phyloP scores from a whole-genome alignment of 92 coral and sea anemone species.

The Pocillopora grandis region DNA sequence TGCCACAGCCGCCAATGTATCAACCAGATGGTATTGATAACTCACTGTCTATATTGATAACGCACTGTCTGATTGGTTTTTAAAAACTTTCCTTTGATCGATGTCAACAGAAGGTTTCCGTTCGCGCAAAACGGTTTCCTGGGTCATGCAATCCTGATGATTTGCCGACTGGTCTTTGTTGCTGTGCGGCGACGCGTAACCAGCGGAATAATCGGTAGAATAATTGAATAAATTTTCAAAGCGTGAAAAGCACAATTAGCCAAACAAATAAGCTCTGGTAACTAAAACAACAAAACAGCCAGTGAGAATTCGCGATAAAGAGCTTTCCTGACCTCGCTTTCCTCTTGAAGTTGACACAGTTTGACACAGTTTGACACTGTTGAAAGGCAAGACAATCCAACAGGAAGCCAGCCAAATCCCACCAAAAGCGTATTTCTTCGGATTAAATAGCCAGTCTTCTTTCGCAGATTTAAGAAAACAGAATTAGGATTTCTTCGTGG shows the following conservation, averaged over 20 bases:
- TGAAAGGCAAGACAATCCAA: constrained; percentile 25
- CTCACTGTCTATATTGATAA: constrained; percentile 1
- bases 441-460: background rate
- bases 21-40: constrained; percentile 10
- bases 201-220: background rate
- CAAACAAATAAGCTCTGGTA: background rate
- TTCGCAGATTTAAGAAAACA: background rate
- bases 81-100: background rate
- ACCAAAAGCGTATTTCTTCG: background rate
- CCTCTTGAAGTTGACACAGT: constrained; percentile 5
- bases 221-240: background rate
- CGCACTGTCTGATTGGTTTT: constrained; percentile 6
- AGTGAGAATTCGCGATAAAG: background rate
- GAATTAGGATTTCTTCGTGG: background rate
- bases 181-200: constrained; percentile 1
- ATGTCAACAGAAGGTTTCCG: background rate
- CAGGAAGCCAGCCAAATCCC: constrained; percentile 1
- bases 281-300: constrained; percentile 17
- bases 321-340: constrained; percentile 1
- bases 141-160: background rate
- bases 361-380: constrained; percentile 27
- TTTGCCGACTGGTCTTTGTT: constrained; percentile 3
- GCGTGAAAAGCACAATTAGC: constrained; percentile 23
- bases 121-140: constrained; percentile 11
- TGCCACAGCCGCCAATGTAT: background rate